Evolutionary conservation across 2,888 invertebrate genomes (phyloP).

Genomic region (Anorthoa munda): DNA sequence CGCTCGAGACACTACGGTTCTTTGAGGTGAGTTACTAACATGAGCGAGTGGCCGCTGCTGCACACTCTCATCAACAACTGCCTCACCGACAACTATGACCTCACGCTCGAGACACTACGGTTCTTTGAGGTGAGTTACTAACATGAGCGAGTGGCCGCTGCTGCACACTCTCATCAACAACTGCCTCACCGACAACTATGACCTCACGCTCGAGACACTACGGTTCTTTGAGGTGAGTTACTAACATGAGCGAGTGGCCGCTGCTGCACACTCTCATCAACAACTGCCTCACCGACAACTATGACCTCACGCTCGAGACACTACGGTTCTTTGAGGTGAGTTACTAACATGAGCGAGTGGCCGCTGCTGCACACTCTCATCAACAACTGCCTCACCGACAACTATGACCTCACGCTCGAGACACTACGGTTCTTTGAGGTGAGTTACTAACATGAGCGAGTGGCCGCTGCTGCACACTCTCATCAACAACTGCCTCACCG

Average conservation of each 20-base stretch:
- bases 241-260: too few relatives aligned
- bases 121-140: too few relatives aligned
- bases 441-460: slow-evolving; percentile 76
- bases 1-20: too few relatives aligned
- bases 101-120: too few relatives aligned
- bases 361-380: slow-evolving; percentile 91
- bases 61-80: too few relatives aligned
- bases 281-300: slow-evolving; percentile 60
- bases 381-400: slow-evolving; percentile 92
- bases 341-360: slow-evolving; percentile 82
- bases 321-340: slow-evolving; percentile 87
- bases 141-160: slow-evolving; percentile 88
- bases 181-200: slow-evolving; percentile 92
- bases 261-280: slow-evolving; percentile 77
- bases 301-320: slow-evolving; percentile 81
- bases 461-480: slow-evolving; percentile 90
- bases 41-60: too few relatives aligned
- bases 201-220: slow-evolving; percentile 92
- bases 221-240: slow-evolving; percentile 91
- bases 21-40: too few relatives aligned
- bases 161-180: slow-evolving; percentile 91
- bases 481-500: slow-evolving; percentile 92
- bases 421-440: too few relatives aligned
- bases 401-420: slow-evolving; percentile 87
- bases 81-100: too few relatives aligned